Conservation (phyloP, 2,888 invertebrate genomes). For the Sarcophaga carnaria region DNA sequence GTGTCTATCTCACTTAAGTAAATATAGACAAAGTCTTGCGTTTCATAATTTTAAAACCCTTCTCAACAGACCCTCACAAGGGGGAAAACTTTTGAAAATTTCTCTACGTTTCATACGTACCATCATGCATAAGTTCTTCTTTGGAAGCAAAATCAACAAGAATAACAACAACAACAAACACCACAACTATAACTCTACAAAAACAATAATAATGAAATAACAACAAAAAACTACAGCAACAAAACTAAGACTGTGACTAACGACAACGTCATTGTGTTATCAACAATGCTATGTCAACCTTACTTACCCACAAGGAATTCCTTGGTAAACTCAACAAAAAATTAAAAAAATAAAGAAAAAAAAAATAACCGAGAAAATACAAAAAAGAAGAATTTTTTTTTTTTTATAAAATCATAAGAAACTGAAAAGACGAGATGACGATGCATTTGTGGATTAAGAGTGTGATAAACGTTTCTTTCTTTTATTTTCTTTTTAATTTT, state of each 20-base stretch:
- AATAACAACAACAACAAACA: slow-evolving; percentile 32
- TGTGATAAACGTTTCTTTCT: slow-evolving; percentile 67
- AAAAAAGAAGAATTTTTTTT: background rate
- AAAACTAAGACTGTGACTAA: slow-evolving; percentile 66
- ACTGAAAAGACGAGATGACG: slow-evolving; percentile 61
- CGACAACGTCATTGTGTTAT: slow-evolving; percentile 70
- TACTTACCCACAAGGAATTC: slow-evolving; percentile 71
- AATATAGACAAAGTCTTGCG: no score
- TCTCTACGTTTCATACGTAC: slow-evolving; percentile 18
- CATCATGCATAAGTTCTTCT: slow-evolving; percentile 8
- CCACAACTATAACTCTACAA: slow-evolving; percentile 30
- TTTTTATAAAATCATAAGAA: slow-evolving; percentile 6
- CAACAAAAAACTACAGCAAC: slow-evolving; percentile 44
- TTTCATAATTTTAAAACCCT: background rate
- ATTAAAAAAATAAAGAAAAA: slow-evolving; percentile 22
- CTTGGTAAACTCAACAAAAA: slow-evolving; percentile 60
- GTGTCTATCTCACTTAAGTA: no score
- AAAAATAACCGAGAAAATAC: background rate
- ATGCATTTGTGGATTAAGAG: slow-evolving; percentile 68
- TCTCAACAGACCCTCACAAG: slow-evolving; percentile 1
- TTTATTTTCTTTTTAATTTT: slow-evolving; percentile 11
- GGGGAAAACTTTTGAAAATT: slow-evolving; percentile 31
- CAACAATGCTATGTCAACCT: slow-evolving; percentile 71
- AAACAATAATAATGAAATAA: slow-evolving; percentile 39
- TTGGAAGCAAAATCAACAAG: slow-evolving; percentile 42